phyloP scores from a whole-genome alignment of 2,888 invertebrate genomes.

The Philhelius pedissequus region DNA sequence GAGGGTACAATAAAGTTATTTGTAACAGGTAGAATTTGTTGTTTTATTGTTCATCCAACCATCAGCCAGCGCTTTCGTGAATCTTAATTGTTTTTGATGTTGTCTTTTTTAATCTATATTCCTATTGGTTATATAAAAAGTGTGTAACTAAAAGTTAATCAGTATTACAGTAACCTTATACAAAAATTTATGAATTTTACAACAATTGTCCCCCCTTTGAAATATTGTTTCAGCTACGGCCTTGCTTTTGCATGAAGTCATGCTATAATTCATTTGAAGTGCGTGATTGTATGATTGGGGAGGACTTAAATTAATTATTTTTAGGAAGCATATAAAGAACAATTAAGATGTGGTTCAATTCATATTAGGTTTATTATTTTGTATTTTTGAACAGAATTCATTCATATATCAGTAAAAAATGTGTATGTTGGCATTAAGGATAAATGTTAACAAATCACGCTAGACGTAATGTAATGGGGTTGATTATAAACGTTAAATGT shows the following conservation, averaged over 20 bases:
- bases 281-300: not conserved
- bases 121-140: too few species aligned
- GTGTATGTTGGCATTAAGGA: not conserved
- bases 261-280: not conserved
- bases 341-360: not conserved
- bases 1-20: too few species aligned
- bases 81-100: too few species aligned
- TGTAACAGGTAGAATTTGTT: too few species aligned
- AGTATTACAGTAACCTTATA: too few species aligned
- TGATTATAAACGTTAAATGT: not conserved
- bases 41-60: too few species aligned
- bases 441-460: conserved; percentile 2
- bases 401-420: not conserved
- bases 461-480: not conserved
- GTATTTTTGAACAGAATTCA: not conserved
- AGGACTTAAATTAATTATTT: conserved; percentile 5
- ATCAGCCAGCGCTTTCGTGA: too few species aligned
- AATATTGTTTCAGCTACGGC: not conserved
- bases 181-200: too few species aligned
- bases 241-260: not conserved
- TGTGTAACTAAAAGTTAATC: too few species aligned
- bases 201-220: not conserved
- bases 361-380: not conserved
- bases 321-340: not conserved
- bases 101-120: too few species aligned